Evolutionary conservation across 2,888 invertebrate genomes (phyloP).

Genomic region (Drosophila colorata): DNA sequence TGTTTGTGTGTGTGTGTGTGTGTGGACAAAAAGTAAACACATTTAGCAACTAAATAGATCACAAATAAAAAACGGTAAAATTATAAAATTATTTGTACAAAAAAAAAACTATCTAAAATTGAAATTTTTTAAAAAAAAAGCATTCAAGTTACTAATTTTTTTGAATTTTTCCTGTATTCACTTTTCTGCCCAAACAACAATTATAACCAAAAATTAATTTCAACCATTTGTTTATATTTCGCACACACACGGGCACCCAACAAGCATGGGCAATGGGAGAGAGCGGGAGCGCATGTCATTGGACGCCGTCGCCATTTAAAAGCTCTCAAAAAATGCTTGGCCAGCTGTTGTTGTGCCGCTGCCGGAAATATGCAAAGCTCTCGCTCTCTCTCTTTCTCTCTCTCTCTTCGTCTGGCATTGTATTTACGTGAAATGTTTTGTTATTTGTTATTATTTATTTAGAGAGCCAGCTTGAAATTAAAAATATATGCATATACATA

Average conservation of each 20-base stretch:
- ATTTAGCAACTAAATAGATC: conserved; percentile 3
- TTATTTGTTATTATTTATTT: conserved; percentile 51
- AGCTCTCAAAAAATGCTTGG: conserved; percentile 76
- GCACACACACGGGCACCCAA: conserved; percentile 14
- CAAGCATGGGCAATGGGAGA: conserved; percentile 6
- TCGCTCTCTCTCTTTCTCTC: conserved; percentile 15
- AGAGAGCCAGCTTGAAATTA: conserved; percentile 45
- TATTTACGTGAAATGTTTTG: conserved; percentile 71
- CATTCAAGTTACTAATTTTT: neutral
- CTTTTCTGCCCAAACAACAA: conserved; percentile 5
- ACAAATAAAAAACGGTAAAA: neutral
- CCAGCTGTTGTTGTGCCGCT: conserved; percentile 57
- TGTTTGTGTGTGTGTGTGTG: neutral
- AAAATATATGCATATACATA: conserved; percentile 44
- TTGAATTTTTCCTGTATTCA: neutral
- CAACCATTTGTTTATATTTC: conserved; percentile 72
- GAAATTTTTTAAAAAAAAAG: conserved; percentile 9
- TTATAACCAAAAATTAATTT: conserved; percentile 27
- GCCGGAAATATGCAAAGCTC: conserved; percentile 76
- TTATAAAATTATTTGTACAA: neutral
- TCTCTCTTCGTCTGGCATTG: conserved; percentile 14
- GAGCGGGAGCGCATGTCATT: conserved; percentile 32
- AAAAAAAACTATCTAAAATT: neutral
- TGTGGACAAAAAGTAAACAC: conserved; percentile 8
- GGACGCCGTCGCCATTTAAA: conserved; percentile 52